Conservation (phyloP, 1,140 invertebrate genomes). For the Trichogramma pretiosum region DNA sequence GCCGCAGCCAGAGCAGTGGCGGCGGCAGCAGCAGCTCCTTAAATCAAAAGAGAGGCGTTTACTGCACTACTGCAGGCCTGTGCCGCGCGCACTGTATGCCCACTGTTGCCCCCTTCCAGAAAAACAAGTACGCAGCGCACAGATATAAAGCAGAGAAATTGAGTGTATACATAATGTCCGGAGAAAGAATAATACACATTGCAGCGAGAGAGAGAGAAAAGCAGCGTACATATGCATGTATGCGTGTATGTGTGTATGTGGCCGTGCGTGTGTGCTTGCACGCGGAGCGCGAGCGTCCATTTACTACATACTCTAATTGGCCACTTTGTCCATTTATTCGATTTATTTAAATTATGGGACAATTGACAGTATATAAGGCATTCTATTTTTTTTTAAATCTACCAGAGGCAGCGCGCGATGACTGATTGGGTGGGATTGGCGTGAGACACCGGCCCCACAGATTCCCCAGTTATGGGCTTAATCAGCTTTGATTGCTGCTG, state of each 20-base stretch:
- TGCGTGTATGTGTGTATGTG: not conserved
- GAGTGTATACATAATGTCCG: no score
- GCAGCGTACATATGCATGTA: no score
- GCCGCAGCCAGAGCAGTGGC: no score
- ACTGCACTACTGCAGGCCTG: no score
- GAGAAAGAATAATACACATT: no score
- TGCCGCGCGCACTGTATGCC: no score
- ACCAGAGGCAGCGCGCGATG: slow-evolving; percentile 32
- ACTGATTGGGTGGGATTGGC: slow-evolving; percentile 47
- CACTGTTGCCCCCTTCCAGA: no score
- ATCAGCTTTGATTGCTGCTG: slow-evolving; percentile 47
- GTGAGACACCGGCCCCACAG: slow-evolving; percentile 48
- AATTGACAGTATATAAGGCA: slow-evolving; percentile 50
- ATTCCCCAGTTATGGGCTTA: slow-evolving; percentile 49
- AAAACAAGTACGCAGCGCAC: no score
- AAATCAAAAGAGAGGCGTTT: slow-evolving; percentile 17
- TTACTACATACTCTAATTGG: slow-evolving; percentile 49
- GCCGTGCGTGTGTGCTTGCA: slow-evolving; percentile 11
- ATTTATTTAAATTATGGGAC: slow-evolving; percentile 51
- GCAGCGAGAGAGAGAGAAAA: no score
- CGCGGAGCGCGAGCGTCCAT: slow-evolving; percentile 23
- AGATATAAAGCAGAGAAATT: no score
- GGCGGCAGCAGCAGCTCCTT: slow-evolving; percentile 16
- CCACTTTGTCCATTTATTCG: slow-evolving; percentile 50
- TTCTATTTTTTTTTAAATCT: slow-evolving; percentile 51